Base-by-base conservation (phyloP, 1,140 invertebrate genomes). In the Polypedilum vanderplanki region DNA sequence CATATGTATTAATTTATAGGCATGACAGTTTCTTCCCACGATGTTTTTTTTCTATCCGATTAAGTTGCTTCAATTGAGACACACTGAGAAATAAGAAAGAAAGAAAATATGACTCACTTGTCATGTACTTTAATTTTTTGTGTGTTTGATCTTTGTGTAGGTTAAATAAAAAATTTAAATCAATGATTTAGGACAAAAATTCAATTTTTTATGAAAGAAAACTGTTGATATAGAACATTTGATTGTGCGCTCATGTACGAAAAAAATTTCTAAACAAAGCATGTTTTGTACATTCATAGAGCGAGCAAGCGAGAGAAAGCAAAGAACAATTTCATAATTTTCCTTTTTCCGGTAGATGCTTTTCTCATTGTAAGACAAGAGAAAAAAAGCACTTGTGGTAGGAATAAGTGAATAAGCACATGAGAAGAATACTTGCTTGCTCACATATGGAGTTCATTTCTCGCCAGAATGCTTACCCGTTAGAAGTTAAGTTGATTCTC, bases 281-380 rank as follows among this genome's bases (percentile, higher is more conserved):
- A 5, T 33, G 1, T 33, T 33, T 33, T 33, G 24, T 33, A 33
- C 24, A 57, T 15, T 1, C n/a, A 57, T 57, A 57, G n/a, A n/a
- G 5, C 24, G 8, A 4, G 41, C 46, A n/a, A 15, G 3, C 12
- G 46, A 57, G 12, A 57, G 41, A 46, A 46, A 3, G 46, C 3
- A 57, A 57, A 57, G 46, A 57, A 57, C 46, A 57, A 57, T 57
- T 57, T 57, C 46, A 57, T 57, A 57, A 57, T 57, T 57, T 57
- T 57, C 46, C 46, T 12, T 57, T 57, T 57, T 57, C 46, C 46
- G 46, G 46, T 57, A n/a, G 46, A 15, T 57, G 46, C 46, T 57
- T 57, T n/a, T n/a, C n/a, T 57, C 46, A n/a, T 57, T 57, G 12
- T 57, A 12, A 57, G n/a, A 15, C 46, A 57, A 57, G 46, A 15